phyloP scores from a whole-genome alignment of 2,888 invertebrate genomes.

The Frankliniella fusca region DNA sequence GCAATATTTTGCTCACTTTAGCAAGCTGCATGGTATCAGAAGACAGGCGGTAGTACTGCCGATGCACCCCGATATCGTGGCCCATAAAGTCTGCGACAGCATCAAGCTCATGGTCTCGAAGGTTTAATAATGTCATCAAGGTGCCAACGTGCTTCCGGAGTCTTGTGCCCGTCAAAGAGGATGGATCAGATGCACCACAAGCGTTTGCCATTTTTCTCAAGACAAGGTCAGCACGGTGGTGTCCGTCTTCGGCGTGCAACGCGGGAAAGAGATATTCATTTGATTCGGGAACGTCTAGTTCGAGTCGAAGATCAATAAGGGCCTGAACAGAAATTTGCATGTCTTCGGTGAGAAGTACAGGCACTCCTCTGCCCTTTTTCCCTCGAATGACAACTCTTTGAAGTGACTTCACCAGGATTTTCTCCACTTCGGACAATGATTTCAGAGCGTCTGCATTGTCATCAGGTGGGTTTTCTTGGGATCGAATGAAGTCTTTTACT shows the following conservation, averaged over 20 bases:
- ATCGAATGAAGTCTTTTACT: conserved; percentile 36
- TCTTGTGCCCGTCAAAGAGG: conserved; percentile 14
- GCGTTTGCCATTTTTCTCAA: conserved; percentile 17
- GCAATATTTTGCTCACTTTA: conserved; percentile 28
- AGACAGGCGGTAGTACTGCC: conserved; percentile 26
- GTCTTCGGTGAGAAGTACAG: conserved; percentile 40
- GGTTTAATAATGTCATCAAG: conserved; percentile 21
- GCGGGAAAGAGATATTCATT: neutral
- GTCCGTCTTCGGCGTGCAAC: conserved; percentile 17
- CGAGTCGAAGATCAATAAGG: conserved; percentile 34
- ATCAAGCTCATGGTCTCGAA: conserved; percentile 28
- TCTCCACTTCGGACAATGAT: conserved; percentile 36
- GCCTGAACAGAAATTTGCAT: conserved; percentile 39
- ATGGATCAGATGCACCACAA: conserved; percentile 19
- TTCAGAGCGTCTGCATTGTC: neutral
- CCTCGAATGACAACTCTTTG: conserved; percentile 41
- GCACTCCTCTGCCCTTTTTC: conserved; percentile 40
- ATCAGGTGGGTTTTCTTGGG: neutral
- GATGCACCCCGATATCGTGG: conserved; percentile 29
- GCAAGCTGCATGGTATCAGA: conserved; percentile 29
- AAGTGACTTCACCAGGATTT: conserved; percentile 39
- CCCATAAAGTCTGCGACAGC: conserved; percentile 29
- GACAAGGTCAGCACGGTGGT: conserved; percentile 20
- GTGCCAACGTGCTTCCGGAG: conserved; percentile 29
- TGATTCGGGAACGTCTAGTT: neutral